These are phyloP conservation scores for Ericerus pela DNA, from an alignment of 1,140 invertebrate species.

Conservation along the genomic window DNA sequence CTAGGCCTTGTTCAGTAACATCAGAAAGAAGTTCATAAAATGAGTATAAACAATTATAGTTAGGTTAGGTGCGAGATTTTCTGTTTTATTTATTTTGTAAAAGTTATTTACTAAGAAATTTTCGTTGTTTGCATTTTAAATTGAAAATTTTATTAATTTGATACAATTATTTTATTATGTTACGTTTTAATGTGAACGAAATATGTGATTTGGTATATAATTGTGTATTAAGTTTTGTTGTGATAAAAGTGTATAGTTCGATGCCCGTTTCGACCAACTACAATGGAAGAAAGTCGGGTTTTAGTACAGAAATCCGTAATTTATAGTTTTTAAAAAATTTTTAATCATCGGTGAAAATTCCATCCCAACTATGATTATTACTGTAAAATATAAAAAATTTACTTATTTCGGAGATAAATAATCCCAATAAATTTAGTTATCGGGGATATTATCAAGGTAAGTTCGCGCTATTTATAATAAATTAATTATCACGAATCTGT, in stretches of 20 bases:
- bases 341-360: conserved; percentile 3
- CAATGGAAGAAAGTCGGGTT: conserved; percentile 11
- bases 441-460: conserved; percentile 6
- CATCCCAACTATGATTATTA: background rate
- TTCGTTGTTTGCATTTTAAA: conserved; percentile 11
- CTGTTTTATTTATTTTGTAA: conserved; percentile 12
- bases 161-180: conserved; percentile 11
- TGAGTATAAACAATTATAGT: conserved; percentile 11
- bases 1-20: conserved; percentile 11
- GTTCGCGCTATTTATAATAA: conserved; percentile 8
- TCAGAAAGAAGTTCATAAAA: conserved; percentile 6
- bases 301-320: conserved; percentile 9
- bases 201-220: conserved; percentile 10
- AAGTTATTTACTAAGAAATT: conserved; percentile 8
- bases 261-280: conserved; percentile 8
- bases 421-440: background rate
- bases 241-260: conserved; percentile 11
- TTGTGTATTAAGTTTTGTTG: conserved; percentile 1
- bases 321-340: conserved; percentile 12
- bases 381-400: conserved; percentile 4
- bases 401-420: background rate
- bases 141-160: conserved; percentile 9
- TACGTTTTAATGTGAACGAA: conserved; percentile 11
- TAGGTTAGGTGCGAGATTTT: conserved; percentile 10
- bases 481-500: conserved; percentile 11